phyloP scores from a whole-genome alignment of 2,797 vertebrate species.

The Phrynocephalus vlangalii region DNA sequence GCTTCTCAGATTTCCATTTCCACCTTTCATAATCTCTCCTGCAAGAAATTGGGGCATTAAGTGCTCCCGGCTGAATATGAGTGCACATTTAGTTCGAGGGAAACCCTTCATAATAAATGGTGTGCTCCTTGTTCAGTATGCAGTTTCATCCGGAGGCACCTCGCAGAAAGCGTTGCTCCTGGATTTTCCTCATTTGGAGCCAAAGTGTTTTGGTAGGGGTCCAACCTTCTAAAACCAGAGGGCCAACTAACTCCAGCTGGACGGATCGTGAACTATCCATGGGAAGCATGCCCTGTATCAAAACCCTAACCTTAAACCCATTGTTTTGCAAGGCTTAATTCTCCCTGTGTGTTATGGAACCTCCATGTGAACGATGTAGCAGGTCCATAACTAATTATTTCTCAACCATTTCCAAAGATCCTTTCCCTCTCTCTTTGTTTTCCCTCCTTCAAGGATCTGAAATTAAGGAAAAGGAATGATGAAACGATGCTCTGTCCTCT shows the following conservation, averaged over 20 bases:
- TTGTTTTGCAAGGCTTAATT: not conserved
- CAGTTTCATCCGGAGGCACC: not conserved
- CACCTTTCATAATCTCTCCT: not conserved
- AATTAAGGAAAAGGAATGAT: no score
- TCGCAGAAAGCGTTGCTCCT: not conserved
- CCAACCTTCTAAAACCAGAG: not conserved
- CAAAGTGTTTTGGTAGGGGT: not conserved
- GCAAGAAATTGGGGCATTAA: not conserved
- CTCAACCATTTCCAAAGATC: not conserved
- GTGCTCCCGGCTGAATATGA: not conserved
- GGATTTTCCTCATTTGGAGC: not conserved
- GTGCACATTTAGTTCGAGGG: not conserved
- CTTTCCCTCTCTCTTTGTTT: no score
- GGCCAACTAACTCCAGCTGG: not conserved
- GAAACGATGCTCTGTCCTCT: no score
- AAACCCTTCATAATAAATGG: not conserved
- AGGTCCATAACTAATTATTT: not conserved
- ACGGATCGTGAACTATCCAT: not conserved
- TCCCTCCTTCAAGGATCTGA: no score
- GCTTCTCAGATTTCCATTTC: not conserved
- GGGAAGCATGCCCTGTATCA: not conserved
- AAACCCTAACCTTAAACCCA: not conserved
- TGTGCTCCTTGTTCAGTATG: not conserved
- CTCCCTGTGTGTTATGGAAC: not conserved
- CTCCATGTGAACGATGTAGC: not conserved